phyloP scores from a whole-genome alignment of 1,140 invertebrate genomes.

The Drosophila lini region DNA sequence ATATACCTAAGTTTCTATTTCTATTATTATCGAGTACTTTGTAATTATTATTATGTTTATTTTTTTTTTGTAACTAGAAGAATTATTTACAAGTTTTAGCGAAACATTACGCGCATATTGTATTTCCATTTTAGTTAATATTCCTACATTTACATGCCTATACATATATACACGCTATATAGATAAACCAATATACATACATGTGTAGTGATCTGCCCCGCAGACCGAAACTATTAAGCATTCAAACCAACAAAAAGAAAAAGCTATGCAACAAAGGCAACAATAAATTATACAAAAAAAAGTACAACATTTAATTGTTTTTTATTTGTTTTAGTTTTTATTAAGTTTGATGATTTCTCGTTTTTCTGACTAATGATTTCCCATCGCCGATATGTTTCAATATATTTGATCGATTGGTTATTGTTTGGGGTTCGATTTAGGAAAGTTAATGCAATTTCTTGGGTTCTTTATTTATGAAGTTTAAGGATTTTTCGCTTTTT shows the following conservation, averaged over 20 bases:
- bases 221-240: constrained; percentile 38
- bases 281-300: constrained; percentile 54
- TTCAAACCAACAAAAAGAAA: constrained; percentile 50
- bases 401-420: background rate
- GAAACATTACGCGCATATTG: constrained; percentile 42
- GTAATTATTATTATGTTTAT: constrained; percentile 21
- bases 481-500: background rate
- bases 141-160: constrained; percentile 27
- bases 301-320: constrained; percentile 8
- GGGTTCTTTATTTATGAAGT: background rate
- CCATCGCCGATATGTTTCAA: background rate
- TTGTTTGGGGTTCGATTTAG: background rate
- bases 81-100: constrained; percentile 41
- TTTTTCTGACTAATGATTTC: background rate
- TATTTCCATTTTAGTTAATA: constrained; percentile 57
- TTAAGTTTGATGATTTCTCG: background rate
- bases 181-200: constrained; percentile 32
- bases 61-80: constrained; percentile 37
- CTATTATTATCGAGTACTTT: constrained; percentile 17
- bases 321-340: constrained; percentile 15
- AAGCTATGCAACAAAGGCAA: constrained; percentile 43
- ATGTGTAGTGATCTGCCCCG: constrained; percentile 33
- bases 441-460: background rate
- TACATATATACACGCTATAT: background rate
- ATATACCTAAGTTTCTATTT: constrained; percentile 49